Evolutionary conservation across 2,888 invertebrate species (phyloP), one percentile per base, ranked within the genome.

Genomic region (Candidula unifasciata): DNA sequence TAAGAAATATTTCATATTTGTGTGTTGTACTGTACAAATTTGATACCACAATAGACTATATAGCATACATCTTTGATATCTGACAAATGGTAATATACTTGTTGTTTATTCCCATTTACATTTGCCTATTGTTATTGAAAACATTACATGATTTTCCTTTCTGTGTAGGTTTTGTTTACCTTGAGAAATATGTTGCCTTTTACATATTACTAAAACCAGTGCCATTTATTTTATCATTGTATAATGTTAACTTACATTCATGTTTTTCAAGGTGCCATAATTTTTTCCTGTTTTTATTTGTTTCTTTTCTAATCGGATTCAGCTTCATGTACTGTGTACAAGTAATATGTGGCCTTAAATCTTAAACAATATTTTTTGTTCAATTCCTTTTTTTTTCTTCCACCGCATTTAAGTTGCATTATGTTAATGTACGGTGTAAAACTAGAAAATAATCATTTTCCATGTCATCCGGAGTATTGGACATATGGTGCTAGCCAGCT

Each of bases 321-420:
- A 76, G 24, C 30, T 64, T 64, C 5, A 78, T 78, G 37, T 78
- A 64, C 78, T 60, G 5, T 76, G 57, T 76, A 76, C 54, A 54
- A 78, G 60, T 10, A 60, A 60, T 64, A 52, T 78, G 78, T 78
- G 78, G 78, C 78, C 78, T 78, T 78, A 78, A 35, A 60, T 35
- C 64, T 78, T 78, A 64, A 44, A 13, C n/a, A 37, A 60, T 27
- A 57, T 52, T 18, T 74, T 54, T 73, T 5, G 52, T 13, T 1
- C 13, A 13, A 44, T 44, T 13, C n/a, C n/a, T n/a, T n/a, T n/a
- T n/a, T n/a, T n/a, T n/a, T n/a, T 44, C 13, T 44, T 44, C 13
- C 44, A 44, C 13, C 13, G 44, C 44, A 44, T 44, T 44, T 44
- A 44, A 13, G 13, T 44, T 44, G 6, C 13, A 44, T 44, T 44